Conservation (phyloP, 2,113 vertebrate genomes). For the Melospiza melodia region DNA sequence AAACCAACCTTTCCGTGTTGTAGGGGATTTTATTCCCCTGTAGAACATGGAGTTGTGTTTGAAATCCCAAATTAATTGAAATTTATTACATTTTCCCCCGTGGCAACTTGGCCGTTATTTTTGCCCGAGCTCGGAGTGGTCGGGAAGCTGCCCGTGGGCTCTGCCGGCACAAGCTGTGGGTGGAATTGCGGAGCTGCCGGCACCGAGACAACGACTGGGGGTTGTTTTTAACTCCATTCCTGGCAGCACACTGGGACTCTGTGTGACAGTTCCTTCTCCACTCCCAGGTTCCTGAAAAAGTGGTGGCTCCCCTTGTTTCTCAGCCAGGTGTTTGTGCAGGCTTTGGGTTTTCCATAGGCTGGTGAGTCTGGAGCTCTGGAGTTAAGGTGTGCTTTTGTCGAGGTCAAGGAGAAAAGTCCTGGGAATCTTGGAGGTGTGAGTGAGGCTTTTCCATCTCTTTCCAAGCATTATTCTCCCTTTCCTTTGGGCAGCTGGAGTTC, state of each 20-base stretch:
- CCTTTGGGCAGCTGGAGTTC: neutral
- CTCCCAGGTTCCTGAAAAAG: neutral
- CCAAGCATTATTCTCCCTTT: neutral
- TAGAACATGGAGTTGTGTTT: neutral
- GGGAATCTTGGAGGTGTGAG: neutral
- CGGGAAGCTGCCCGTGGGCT: constrained; percentile 45
- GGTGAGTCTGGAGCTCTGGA: neutral
- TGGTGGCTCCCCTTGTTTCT: neutral
- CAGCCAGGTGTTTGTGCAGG: neutral
- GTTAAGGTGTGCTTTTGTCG: neutral
- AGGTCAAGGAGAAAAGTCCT: neutral
- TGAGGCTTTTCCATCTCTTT: neutral
- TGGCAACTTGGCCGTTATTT: constrained; percentile 43
- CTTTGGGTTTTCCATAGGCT: neutral
- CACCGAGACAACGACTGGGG: neutral
- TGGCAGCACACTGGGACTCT: neutral
- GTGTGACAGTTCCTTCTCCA: neutral
- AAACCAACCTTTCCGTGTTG: neutral
- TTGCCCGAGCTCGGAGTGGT: neutral
- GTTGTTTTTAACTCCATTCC: neutral
- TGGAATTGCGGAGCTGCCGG: constrained; percentile 6
- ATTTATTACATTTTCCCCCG: neutral
- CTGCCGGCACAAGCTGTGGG: constrained; percentile 22
- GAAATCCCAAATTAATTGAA: neutral
- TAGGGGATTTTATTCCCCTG: neutral